Percentiles rank a stretch among this genome's conserved stretches.
phyloP scores from a whole-genome alignment of 2,888 invertebrate species.

The Trypoxylon attenuatum region DNA sequence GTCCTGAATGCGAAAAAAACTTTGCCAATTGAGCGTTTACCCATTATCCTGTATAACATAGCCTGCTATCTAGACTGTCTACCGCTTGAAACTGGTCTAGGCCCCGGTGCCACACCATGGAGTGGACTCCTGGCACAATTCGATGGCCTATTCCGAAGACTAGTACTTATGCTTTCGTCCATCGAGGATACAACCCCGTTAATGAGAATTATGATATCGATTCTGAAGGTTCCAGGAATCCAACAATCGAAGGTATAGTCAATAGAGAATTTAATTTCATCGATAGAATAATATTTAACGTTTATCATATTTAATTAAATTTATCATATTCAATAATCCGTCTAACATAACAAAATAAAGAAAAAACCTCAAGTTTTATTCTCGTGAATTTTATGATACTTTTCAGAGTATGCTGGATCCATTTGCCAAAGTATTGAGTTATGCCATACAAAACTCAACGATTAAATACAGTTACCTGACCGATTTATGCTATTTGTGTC shows the following conservation, averaged over 20 bases:
- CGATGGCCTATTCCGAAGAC: constrained; percentile 89
- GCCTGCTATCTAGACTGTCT: constrained; percentile 95
- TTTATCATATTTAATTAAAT: too few species aligned
- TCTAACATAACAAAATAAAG: too few species aligned
- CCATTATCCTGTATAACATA: constrained; percentile 91
- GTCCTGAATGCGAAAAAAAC: constrained; percentile 86
- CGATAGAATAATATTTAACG: too few species aligned
- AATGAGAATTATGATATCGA: constrained; percentile 85
- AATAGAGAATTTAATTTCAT: background rate
- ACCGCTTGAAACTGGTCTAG: constrained; percentile 86
- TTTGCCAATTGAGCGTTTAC: constrained; percentile 82
- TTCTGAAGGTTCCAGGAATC: constrained; percentile 90
- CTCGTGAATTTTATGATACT: constrained; percentile 1
- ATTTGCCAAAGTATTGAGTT: constrained; percentile 95
- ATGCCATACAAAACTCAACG: constrained; percentile 91
- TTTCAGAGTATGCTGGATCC: constrained; percentile 91
- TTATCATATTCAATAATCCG: too few species aligned
- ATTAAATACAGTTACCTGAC: constrained; percentile 87
- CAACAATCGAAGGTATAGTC: constrained; percentile 83
- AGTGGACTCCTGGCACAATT: constrained; percentile 88
- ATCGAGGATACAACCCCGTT: constrained; percentile 84
- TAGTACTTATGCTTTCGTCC: constrained; percentile 82
- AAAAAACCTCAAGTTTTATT: too few species aligned
- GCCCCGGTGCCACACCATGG: constrained; percentile 84
- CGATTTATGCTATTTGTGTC: constrained; percentile 93